Percentiles rank a stretch among this genome's conserved stretches.
Conservation (phyloP, 2,888 invertebrate species). For the Leucania comma region DNA sequence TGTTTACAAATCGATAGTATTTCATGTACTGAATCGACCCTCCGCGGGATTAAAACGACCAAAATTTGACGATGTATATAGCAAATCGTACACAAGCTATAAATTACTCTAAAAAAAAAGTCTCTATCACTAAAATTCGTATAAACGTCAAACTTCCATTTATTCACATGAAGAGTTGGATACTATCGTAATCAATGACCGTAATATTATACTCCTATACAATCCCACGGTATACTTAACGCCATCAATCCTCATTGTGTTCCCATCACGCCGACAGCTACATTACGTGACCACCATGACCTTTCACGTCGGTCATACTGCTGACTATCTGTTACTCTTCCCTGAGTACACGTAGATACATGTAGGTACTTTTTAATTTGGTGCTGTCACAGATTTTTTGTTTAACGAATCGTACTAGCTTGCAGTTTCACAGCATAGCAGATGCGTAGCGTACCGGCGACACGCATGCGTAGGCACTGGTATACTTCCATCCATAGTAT, state of each 20-base stretch:
- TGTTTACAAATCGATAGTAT: too few species aligned
- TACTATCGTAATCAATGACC: not conserved
- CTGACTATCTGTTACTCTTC: constrained; percentile 13
- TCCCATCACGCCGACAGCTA: constrained; percentile 31
- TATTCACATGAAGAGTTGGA: not conserved
- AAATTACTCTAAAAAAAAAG: too few species aligned
- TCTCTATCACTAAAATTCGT: too few species aligned
- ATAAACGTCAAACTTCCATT: too few species aligned
- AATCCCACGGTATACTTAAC: constrained; percentile 43
- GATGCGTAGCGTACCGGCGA: too few species aligned
- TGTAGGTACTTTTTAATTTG: not conserved
- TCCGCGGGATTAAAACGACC: too few species aligned
- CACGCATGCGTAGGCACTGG: too few species aligned
- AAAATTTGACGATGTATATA: too few species aligned
- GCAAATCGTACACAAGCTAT: too few species aligned
- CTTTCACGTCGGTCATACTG: constrained; percentile 30
- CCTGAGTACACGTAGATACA: constrained; percentile 6
- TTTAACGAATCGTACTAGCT: not conserved
- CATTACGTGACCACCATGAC: constrained; percentile 43
- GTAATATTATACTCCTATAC: constrained; percentile 2
- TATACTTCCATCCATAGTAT: too few species aligned
- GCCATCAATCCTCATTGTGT: constrained; percentile 25
- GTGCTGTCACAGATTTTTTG: not conserved
- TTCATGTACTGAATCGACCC: too few species aligned
- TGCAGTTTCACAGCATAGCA: not conserved